Conservation (phyloP, 2,888 invertebrate species). For the Andrena haemorrhoa region DNA sequence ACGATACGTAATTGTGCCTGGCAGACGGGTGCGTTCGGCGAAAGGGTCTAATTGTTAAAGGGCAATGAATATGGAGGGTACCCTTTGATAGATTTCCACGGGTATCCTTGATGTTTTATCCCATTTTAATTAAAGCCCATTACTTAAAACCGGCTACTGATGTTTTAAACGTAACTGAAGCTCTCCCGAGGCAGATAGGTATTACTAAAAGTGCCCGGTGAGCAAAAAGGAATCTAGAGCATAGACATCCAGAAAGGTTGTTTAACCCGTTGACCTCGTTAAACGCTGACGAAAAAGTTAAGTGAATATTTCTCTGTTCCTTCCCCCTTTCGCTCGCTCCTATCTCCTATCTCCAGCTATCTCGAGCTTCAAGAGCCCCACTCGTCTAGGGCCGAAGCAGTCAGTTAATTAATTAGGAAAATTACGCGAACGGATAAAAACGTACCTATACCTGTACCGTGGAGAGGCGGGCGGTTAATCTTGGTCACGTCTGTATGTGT, state of each 20-base stretch:
- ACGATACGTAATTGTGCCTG: slow-evolving; percentile 34
- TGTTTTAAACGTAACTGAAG: slow-evolving; percentile 42
- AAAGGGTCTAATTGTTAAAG: slow-evolving; percentile 15
- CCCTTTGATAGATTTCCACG: slow-evolving; percentile 26
- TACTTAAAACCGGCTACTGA: slow-evolving; percentile 53
- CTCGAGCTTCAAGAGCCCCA: slow-evolving; percentile 47
- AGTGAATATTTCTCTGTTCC: slow-evolving; percentile 67
- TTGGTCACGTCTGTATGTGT: slow-evolving; percentile 39
- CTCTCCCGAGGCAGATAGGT: slow-evolving; percentile 22
- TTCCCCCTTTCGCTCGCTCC: slow-evolving; percentile 8
- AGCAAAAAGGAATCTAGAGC: slow-evolving; percentile 58
- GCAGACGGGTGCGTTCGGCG: neutral
- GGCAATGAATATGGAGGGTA: slow-evolving; percentile 11
- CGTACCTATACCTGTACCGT: slow-evolving; percentile 38
- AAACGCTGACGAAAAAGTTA: slow-evolving; percentile 64
- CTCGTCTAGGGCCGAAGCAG: slow-evolving; percentile 35
- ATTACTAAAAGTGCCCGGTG: slow-evolving; percentile 45
- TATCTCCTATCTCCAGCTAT: slow-evolving; percentile 11
- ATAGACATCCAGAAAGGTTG: slow-evolving; percentile 61
- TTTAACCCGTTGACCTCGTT: slow-evolving; percentile 71
- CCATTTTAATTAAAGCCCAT: slow-evolving; percentile 51
- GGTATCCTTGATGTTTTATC: slow-evolving; percentile 43
- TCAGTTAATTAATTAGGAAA: slow-evolving; percentile 72
- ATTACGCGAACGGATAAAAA: slow-evolving; percentile 61
- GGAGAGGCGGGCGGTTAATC: slow-evolving; percentile 29